A percentile compares a stretch with the other conserved stretches of the same genome.
phyloP scores from a whole-genome alignment of 2,888 invertebrate genomes.

The Oegoconia quadripuncta region DNA sequence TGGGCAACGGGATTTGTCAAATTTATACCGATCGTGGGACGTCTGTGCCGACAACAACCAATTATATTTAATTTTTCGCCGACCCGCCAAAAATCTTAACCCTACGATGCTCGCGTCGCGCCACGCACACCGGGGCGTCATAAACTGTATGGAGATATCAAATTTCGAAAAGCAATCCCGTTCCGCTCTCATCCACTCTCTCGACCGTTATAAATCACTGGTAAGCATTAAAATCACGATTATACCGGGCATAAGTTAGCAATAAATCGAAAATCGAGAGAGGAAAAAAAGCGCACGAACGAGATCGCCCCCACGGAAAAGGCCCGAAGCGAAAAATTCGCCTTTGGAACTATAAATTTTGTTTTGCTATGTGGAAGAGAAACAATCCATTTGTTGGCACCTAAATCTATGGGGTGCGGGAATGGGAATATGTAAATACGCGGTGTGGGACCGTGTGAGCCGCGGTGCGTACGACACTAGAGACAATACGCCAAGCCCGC shows the following conservation, averaged over 20 bases:
- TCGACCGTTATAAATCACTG: constrained; percentile 64
- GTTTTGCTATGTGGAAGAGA: constrained; percentile 51
- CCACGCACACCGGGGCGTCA: constrained; percentile 53
- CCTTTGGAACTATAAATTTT: constrained; percentile 56
- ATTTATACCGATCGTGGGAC: constrained; percentile 31
- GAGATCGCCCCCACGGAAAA: constrained; percentile 22
- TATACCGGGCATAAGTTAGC: constrained; percentile 72
- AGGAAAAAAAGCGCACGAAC: constrained; percentile 42
- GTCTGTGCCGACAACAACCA: constrained; percentile 44
- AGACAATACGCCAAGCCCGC: background rate
- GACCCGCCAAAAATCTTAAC: constrained; percentile 6
- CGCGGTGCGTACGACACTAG: constrained; percentile 8
- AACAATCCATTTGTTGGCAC: constrained; percentile 72
- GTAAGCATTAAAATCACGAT: constrained; percentile 74
- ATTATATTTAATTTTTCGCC: constrained; percentile 49
- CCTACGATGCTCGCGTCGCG: constrained; percentile 3
- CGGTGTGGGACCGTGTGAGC: constrained; percentile 28
- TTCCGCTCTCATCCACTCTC: constrained; percentile 43
- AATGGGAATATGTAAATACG: constrained; percentile 60
- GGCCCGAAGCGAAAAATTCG: constrained; percentile 43
- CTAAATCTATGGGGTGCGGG: constrained; percentile 59
- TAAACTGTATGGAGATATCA: constrained; percentile 74
- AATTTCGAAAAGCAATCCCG: constrained; percentile 72
- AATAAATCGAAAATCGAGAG: constrained; percentile 70
- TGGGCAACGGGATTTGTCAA: constrained; percentile 61